Conservation (phyloP, 2,888 invertebrate genomes). For the Synergus laeviventris region DNA sequence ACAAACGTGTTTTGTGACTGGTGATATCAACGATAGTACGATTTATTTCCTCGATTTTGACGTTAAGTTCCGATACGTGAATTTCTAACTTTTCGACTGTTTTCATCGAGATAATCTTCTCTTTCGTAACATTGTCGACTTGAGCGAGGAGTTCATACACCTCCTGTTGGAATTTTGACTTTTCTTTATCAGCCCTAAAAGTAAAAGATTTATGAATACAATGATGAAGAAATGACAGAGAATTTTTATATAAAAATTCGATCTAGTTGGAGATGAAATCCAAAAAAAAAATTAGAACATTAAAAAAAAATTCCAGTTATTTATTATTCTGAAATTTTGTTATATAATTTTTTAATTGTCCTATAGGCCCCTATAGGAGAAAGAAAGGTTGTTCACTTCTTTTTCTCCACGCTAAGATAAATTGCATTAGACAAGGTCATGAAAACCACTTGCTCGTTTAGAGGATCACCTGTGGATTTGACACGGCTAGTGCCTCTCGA, state of each 20-base stretch:
- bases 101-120: conserved; percentile 88
- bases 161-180: conserved; percentile 98
- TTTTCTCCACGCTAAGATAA: background rate
- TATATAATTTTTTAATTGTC: too few species aligned
- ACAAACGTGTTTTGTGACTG: conserved; percentile 96
- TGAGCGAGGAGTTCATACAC: conserved; percentile 98
- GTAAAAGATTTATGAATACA: conserved; percentile 47
- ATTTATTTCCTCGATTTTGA: conserved; percentile 97
- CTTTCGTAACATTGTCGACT: conserved; percentile 95
- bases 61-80: conserved; percentile 92
- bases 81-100: conserved; percentile 94
- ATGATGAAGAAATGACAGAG: background rate
- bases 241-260: too few species aligned
- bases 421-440: background rate
- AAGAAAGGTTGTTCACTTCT: too few species aligned
- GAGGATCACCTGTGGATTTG: conserved; percentile 41
- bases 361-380: too few species aligned
- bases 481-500: conserved; percentile 38
- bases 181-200: conserved; percentile 97
- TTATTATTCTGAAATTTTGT: too few species aligned
- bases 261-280: too few species aligned
- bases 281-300: too few species aligned
- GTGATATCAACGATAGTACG: conserved; percentile 98
- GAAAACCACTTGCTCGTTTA: background rate
- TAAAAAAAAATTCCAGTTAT: too few species aligned